Percentiles rank a stretch among this genome's conserved stretches.
phyloP scores from a whole-genome alignment of 2,113 vertebrate genomes.

The Apeltes quadracus region DNA sequence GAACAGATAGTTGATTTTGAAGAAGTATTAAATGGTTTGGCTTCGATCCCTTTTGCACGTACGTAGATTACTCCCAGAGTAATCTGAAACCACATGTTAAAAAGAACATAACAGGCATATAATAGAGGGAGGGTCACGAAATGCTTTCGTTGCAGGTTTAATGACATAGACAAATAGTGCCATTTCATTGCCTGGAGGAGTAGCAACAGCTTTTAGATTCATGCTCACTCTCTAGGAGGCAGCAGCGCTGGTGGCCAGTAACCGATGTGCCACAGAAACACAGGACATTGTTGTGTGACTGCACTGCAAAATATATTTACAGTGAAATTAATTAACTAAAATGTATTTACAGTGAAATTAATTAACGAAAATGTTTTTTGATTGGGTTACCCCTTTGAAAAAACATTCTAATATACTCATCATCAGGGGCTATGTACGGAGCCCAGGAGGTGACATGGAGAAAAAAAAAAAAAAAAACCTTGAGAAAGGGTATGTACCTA shows the following conservation, averaged over 20 bases:
- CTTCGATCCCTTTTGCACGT: conserved; percentile 5
- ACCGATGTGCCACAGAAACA: conserved; percentile 61
- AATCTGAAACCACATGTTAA: conserved; percentile 46
- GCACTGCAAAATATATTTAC: conserved; percentile 30
- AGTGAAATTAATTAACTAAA: too few relatives aligned
- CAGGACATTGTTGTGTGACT: conserved; percentile 53
- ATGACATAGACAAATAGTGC: conserved; percentile 73
- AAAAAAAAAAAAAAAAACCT: too few relatives aligned
- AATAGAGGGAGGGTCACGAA: conserved; percentile 40
- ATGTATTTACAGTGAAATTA: too few relatives aligned
- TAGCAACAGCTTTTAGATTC: conserved; percentile 72
- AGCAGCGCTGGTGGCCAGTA: conserved; percentile 36
- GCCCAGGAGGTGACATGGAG: too few relatives aligned
- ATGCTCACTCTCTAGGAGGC: conserved; percentile 66
- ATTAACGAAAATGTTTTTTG: too few relatives aligned
- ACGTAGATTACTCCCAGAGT: conserved; percentile 25
- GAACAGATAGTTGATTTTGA: background rate
- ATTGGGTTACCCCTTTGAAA: too few relatives aligned
- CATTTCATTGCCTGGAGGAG: conserved; percentile 66
- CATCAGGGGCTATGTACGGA: too few relatives aligned
- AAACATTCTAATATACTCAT: too few relatives aligned
- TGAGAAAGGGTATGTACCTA: too few relatives aligned
- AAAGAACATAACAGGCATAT: conserved; percentile 39
- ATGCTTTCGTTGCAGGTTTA: conserved; percentile 63
- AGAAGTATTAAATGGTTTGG: background rate